These are phyloP conservation scores for Drosophila prosaltans DNA, from an alignment of 1,140 invertebrate species.

Conservation along the genomic window DNA sequence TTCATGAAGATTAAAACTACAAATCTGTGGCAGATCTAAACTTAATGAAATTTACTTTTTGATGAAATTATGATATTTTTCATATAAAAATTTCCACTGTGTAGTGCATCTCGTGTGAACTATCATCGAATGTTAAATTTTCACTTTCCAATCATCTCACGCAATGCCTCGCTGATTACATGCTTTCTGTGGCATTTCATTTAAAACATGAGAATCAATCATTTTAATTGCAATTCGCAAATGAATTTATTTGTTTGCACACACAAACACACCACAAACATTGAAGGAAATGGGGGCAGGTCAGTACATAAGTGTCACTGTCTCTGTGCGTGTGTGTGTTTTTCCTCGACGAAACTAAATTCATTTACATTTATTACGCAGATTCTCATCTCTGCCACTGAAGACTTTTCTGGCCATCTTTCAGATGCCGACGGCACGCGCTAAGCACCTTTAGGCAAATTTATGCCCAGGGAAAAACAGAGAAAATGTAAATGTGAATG, in stretches of 20 bases:
- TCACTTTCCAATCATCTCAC: conserved; percentile 62
- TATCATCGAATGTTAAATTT: conserved; percentile 32
- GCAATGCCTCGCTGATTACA: conserved; percentile 28
- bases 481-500: conserved; percentile 45
- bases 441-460: conserved; percentile 23
- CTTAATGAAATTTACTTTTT: too few relatives aligned
- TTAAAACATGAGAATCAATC: conserved; percentile 64
- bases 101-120: conserved; percentile 1
- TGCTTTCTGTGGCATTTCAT: conserved; percentile 51
- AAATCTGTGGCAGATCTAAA: too few relatives aligned
- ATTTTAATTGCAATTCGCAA: conserved; percentile 34
- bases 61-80: background rate
- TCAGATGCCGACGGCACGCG: conserved; percentile 59
- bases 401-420: conserved; percentile 19
- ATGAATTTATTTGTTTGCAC: conserved; percentile 45
- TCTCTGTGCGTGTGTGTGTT: conserved; percentile 7
- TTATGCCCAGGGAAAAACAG: conserved; percentile 15
- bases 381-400: conserved; percentile 11
- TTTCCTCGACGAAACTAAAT: conserved; percentile 36
- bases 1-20: too few relatives aligned
- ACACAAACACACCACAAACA: conserved; percentile 57
- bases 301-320: conserved; percentile 41
- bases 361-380: conserved; percentile 55
- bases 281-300: conserved; percentile 38
- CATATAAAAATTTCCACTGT: background rate